Evolutionary conservation across 2,797 vertebrate species (phyloP), one percentile per base, ranked within the genome.

Genomic region (Megaceryle alcyon): DNA sequence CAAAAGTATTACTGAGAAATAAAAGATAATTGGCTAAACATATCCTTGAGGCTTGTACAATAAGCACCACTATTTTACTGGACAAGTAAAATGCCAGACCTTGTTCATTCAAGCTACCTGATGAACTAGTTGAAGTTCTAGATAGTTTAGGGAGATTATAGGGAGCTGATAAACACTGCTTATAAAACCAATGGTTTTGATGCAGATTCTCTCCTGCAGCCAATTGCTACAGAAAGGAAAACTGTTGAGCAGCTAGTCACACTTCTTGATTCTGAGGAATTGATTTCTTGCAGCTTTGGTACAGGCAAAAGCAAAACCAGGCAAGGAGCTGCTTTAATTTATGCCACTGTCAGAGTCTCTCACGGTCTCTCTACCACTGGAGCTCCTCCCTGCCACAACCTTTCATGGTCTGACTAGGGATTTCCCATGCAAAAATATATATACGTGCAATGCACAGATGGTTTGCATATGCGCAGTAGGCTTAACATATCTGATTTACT

Each of bases 401-500:
- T 94, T 92, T 96, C 89, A 76, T 90, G 64, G 65, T 76, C 76
- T 90, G 85, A 96, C 66, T 72, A 72, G 94, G 96, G 96, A 96
- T 97, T 96, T 95, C 94, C 95, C 92, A 92, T 86, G 92, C 94
- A 96, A 83, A 90, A 90, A 51, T 88, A 90, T 91, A 95, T 93
- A 81, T 95, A 86, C 8, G 31, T 90, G 88, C 90, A 94, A 91
- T 8, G 66, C 95, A 97, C 96, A 97, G 96, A 97, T 97, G 96
- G 96, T 97, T 97, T 97, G 95, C 94, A 90, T 97, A 96, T 96
- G 96, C 81, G 92, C 92, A 95, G 93, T 97, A 96, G 90, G 90
- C 75, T 95, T 96, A 95, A 86, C 83, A 82, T 95, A 96, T 94
- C 96, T 95, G 95, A 96, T 96, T 96, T 96, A 97, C 94, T 95